Base-by-base conservation (phyloP, 2,888 invertebrate species). In the Coelopa pilipes region DNA sequence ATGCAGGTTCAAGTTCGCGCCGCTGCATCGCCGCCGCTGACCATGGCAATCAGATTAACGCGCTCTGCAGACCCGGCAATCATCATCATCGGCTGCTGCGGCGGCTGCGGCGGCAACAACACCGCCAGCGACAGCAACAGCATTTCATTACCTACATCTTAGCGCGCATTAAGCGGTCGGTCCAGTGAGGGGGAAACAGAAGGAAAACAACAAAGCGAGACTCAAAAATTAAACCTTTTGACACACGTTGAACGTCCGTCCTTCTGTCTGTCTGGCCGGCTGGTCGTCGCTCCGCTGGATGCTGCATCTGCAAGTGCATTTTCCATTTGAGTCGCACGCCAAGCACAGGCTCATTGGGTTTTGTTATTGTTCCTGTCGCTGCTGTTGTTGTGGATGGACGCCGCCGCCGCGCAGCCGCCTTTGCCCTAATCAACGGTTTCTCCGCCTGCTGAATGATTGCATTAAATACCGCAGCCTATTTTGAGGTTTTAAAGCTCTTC, bases 21-120 rank as follows among this genome's bases (percentile, higher is more conserved):
- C 57, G 17, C 53, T 7, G 46, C 34, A 12, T 57, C n/a, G 19
- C 69, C n/a, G 19, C 17, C 55, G 34, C 57, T 12, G 53, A 69
- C 69, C 69, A 34, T 57, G 69, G 15, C 69, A 70, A 70, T 62
- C 70, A 62, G 62, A 70, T 70, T 70, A 70, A 70, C 70, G 34
- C 21, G 45, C 45, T 19, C 57, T 4, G 57, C 57, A 59, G 4
- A 3, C 19, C 21, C 34, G 24, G 19, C 21, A 59, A 59, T 34
- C 21, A 21, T 21, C 57, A 57, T 19, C 57, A 57, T 17, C 19
- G 19, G 9, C 55, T 55, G 10, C 55, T 7, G n/a, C 19, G 55
- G n/a, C 10, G n/a, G n/a, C 5, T 15, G 57, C 34, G 7, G 4
- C 34, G 34, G 34, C 19, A 57, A 57, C 57, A 57, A 57, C 21